Evolutionary conservation across 2,113 vertebrate species (phyloP).

Genomic region (Oriolus oriolus): DNA sequence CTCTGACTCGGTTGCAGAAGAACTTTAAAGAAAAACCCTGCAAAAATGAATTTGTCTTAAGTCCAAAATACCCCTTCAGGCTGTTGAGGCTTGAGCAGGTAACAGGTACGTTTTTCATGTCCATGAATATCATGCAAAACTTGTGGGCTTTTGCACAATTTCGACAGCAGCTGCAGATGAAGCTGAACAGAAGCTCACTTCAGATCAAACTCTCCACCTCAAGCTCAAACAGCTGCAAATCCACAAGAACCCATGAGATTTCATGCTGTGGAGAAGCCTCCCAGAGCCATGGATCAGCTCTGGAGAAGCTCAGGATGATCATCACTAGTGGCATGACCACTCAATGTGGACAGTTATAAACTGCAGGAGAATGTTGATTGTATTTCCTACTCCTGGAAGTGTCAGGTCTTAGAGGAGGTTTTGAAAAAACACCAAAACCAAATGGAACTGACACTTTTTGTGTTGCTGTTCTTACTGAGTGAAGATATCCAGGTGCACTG

Average conservation of each 20-base stretch:
- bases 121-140: background rate
- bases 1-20: background rate
- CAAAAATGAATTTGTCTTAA: background rate
- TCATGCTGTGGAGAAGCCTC: background rate
- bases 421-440: background rate
- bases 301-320: background rate
- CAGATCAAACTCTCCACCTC: background rate
- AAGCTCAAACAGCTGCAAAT: background rate
- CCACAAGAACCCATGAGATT: background rate
- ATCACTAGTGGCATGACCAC: background rate
- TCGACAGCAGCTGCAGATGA: background rate
- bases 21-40: background rate
- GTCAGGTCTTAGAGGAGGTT: background rate
- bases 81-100: background rate
- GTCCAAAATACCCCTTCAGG: background rate
- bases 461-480: background rate
- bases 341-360: accelerated
- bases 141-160: background rate
- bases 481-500: background rate
- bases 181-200: background rate
- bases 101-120: background rate
- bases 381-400: background rate
- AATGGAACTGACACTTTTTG: background rate
- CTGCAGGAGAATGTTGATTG: background rate
- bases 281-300: background rate